Evolutionary conservation across 2,888 invertebrate species (phyloP), one percentile per base, ranked within the genome.

Genomic region (Cheilosia soror): DNA sequence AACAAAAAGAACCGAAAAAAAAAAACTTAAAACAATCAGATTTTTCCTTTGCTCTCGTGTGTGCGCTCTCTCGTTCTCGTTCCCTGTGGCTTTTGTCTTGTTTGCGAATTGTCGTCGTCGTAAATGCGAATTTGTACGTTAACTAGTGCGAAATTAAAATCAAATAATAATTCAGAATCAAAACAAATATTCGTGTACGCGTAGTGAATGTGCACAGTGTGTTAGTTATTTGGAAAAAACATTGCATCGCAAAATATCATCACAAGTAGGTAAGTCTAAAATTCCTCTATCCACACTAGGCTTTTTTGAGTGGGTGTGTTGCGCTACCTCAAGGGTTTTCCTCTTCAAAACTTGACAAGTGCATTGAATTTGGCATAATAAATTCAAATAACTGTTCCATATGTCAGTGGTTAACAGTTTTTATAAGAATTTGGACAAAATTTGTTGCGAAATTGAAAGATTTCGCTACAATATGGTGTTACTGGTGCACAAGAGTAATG

Each of bases 381-480:
- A 20, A 31, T n/a, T 5, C 7, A 47, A 49, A 31, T 66, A 49
- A 49, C 62, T 15, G 37, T 44, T 11, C 27, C 9, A 25, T 60
- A 51, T 44, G 57, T 37, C 57, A 44, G 6, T 51, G 5, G 31
- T n/a, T 51, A 37, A n/a, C 5, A 13, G 2, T 25, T 58, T 11
- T 20, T 13, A 4, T 29, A 9, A 9, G 37, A 51, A 7, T 69
- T 60, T 44, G 4, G 7, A 11, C 0, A 27, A 69, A 75, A 49
- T 65, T 29, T 29, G 5, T 47, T 40, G 25, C 25, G n/a, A 81
- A 85, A 44, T 44, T 20, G 7, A 37, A 37, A 31, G 55, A 63
- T 57, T 80, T 81, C 72, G 76, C 85, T 81, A 85, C 85, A 85
- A 85, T 85, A 85, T 85, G 85, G 85, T 81, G 75, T 78, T 76